Percentiles rank a stretch among this genome's conserved stretches.
These are phyloP conservation scores for Menidia beryllina DNA, from an alignment of 2,113 vertebrate genomes.

Conservation along the genomic window DNA sequence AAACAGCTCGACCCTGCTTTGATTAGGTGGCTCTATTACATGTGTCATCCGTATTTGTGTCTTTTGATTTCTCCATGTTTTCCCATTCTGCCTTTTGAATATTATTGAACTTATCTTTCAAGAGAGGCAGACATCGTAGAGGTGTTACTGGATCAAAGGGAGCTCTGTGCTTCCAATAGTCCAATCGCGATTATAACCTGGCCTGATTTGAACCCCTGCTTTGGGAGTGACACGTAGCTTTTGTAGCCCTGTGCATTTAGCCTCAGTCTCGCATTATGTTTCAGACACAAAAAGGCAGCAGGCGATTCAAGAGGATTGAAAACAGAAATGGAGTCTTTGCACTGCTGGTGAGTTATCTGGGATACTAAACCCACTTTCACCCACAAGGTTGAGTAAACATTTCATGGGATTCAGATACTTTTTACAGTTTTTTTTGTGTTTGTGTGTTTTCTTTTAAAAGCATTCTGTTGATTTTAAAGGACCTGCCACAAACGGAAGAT, in stretches of 20 bases:
- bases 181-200: slow-evolving; percentile 5
- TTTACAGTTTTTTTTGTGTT: slow-evolving; percentile 24
- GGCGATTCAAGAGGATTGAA: slow-evolving; percentile 89
- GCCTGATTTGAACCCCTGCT: slow-evolving; percentile 30
- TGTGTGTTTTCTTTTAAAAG: too few species aligned
- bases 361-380: slow-evolving; percentile 32
- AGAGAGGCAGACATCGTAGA: slow-evolving; percentile 3
- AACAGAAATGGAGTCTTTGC: slow-evolving; percentile 89
- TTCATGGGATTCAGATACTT: slow-evolving; percentile 1
- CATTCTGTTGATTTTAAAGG: slow-evolving; percentile 4
- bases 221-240: slow-evolving; percentile 31
- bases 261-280: slow-evolving; percentile 82
- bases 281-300: slow-evolving; percentile 89
- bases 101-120: not conserved
- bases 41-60: slow-evolving; percentile 35
- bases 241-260: slow-evolving; percentile 57
- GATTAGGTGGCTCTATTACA: slow-evolving; percentile 11
- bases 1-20: slow-evolving; percentile 33
- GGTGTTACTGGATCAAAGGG: slow-evolving; percentile 9
- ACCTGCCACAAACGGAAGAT: slow-evolving; percentile 1
- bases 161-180: slow-evolving; percentile 5
- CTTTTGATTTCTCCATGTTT: slow-evolving; percentile 41
- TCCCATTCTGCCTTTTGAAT: slow-evolving; percentile 40
- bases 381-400: slow-evolving; percentile 17
- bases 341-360: slow-evolving; percentile 83